Conservation (phyloP, 2,888 invertebrate genomes). For the Sthenelais limicola region DNA sequence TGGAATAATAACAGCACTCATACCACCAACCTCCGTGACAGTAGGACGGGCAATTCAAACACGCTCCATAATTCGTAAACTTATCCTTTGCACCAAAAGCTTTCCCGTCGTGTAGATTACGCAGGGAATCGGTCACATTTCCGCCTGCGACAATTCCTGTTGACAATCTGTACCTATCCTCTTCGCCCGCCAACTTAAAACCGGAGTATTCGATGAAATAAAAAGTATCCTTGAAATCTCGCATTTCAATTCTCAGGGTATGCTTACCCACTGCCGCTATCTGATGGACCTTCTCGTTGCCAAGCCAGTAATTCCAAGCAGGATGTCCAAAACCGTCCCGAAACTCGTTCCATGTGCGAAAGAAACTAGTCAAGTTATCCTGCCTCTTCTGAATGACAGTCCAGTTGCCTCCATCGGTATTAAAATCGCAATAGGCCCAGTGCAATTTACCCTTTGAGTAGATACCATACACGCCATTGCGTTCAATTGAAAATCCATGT, state of each 20-base stretch:
- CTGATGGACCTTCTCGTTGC: background rate
- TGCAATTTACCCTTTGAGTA: background rate
- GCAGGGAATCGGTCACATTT: background rate
- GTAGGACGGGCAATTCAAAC: constrained; percentile 4
- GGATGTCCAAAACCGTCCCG: constrained; percentile 5
- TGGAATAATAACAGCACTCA: constrained; percentile 19
- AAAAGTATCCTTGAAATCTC: background rate
- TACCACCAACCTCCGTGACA: constrained; percentile 31
- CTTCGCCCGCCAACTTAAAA: background rate
- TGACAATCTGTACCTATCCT: background rate
- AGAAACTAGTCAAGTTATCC: background rate
- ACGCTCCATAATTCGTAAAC: background rate
- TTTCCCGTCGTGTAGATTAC: background rate
- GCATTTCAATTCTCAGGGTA: background rate
- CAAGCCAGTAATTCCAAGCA: constrained; percentile 7
- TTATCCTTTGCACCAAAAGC: constrained; percentile 6
- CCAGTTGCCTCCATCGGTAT: constrained; percentile 16
- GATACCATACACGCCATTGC: constrained; percentile 20
- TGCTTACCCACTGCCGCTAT: background rate
- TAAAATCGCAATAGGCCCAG: constrained; percentile 6
- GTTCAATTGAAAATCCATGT: background rate
- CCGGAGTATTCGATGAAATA: background rate
- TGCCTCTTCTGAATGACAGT: background rate
- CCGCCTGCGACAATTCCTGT: background rate
- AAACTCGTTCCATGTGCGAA: constrained; percentile 7